Conservation (phyloP, 2,888 invertebrate species). For the Prosapia bicincta region DNA sequence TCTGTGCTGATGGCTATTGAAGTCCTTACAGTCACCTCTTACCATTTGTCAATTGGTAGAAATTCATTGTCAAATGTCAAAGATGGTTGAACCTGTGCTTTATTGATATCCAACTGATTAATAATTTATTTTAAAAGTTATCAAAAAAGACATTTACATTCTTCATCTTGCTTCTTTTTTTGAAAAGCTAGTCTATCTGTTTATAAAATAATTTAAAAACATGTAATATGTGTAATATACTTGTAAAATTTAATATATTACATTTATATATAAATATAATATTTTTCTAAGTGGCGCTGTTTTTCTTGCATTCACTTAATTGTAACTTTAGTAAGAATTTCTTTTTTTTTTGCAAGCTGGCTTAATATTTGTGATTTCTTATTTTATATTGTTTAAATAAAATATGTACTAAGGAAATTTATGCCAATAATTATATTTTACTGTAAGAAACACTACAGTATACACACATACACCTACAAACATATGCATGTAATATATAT, state of each 20-base stretch:
- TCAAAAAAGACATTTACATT: not conserved
- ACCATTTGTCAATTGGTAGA: not conserved
- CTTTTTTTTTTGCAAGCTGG: no score
- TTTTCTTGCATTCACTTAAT: no score
- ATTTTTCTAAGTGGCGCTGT: no score
- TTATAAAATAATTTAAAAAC: not conserved
- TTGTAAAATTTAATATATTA: not conserved
- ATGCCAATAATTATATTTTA: no score
- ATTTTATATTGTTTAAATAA: no score
- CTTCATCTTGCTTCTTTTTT: not conserved
- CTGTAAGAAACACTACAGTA: no score
- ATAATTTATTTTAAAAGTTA: not conserved
- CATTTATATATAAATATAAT: no score
- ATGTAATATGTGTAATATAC: not conserved
- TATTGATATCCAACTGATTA: not conserved
- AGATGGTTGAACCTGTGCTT: not conserved
- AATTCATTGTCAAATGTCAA: not conserved
- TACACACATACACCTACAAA: no score
- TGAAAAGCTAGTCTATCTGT: not conserved
- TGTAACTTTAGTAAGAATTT: no score
- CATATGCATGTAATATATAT: no score
- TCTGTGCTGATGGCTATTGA: slow-evolving; percentile 29
- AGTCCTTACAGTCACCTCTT: slow-evolving; percentile 2
- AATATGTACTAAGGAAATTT: no score
- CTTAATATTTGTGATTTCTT: no score